Evolutionary conservation across 2,113 vertebrate species (phyloP), one percentile per base, ranked within the genome.

Genomic region (Tragelaphus imberbis): DNA sequence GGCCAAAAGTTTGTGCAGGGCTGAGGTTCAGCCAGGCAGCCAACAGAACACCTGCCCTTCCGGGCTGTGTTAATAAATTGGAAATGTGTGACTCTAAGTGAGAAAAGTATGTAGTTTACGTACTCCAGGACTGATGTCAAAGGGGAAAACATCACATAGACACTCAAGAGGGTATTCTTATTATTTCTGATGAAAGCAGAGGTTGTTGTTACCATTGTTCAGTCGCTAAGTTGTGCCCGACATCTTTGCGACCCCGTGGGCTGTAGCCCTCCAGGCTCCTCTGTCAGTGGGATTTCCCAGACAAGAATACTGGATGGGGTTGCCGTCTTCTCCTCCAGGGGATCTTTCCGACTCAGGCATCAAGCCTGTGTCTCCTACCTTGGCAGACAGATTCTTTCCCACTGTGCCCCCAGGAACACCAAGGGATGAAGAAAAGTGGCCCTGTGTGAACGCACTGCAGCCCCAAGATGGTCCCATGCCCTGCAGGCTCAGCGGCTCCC

Each of bases 401-500:
- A 44, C 12, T 15, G 40, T 1, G 0, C 40, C 71, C 40, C 40
- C 23, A 7, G 36, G 71, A 71, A 40, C 0, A 1, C n/a, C 23
- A 19, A 36, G 17, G n/a, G 16, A 40, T 47, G 33, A 61, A 30
- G 91, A 58, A 89, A 63, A 56, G 2, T 5, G 9, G 3, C 25
- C 65, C 36, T 3, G 2, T 1, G 1, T 23, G 30, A 49, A 49
- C 4, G 7, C 23, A 28, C 25, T 53, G 47, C 4, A 51, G 51
- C 12, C 61, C 19, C 36, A 36, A 47, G 27, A 3, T 1, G 6
- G 6, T 36, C 61, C 1, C 1, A 0, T 17, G n/a, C 7, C 7
- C 2, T 6, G 23, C 28, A 53, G 44, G 28, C 68, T 81, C 61
- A 6, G 30, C 3, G 4, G 10, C 44, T 16, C 7, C 63, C 27